Evolutionary conservation across 1,140 invertebrate genomes (phyloP), one percentile per base, ranked within the genome.

Genomic region (Drosophila lacteicornis): DNA sequence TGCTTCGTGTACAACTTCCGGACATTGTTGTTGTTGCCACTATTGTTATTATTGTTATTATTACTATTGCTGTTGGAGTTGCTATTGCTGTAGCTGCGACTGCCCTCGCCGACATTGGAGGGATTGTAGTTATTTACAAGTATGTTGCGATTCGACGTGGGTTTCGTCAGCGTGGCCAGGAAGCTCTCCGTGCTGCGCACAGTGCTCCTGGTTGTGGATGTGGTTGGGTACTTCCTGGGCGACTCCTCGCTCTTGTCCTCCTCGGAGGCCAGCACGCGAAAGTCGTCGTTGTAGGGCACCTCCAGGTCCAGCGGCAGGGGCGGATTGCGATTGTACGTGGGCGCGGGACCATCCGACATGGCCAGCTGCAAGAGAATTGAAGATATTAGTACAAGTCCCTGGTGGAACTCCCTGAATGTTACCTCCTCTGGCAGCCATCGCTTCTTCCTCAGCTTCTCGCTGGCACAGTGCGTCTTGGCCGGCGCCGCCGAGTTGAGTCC

Each of bases 281-380:
- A 94, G 75, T 95, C 94, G 91, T 94, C 94, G 65, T 94, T 94
- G 79, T 95, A 95, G 60, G 94, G 94, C 67, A 94, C 93, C 83
- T 94, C 94, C 91, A 95, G 93, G 91, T 95, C 94, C 92, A 95
- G 93, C 75, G 94, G 94, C 91, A 95, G 83, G 83, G 94, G 94
- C 62, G 94, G 94, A 93, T 95, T 94, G 70, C 93, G 94, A 77
- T 94, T 93, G 77, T 94, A 94, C n/a, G 73, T 87, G 38, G 94
- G 93, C 75, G 68, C 62, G 9, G 82, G 78, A 69, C 53, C 60
- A 46, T 80, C 94, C 87, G 76, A 53, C 76, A 79, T 88, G 36
- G 79, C 84, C 93, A 94, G 73, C 77, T 92, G 27, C 8, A 60
- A 51, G 30, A 53, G 22, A 92, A 87, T 62, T 25, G 2, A 36